Evolutionary conservation across 2,113 vertebrate genomes (phyloP).

Genomic region (Octodon degus): DNA sequence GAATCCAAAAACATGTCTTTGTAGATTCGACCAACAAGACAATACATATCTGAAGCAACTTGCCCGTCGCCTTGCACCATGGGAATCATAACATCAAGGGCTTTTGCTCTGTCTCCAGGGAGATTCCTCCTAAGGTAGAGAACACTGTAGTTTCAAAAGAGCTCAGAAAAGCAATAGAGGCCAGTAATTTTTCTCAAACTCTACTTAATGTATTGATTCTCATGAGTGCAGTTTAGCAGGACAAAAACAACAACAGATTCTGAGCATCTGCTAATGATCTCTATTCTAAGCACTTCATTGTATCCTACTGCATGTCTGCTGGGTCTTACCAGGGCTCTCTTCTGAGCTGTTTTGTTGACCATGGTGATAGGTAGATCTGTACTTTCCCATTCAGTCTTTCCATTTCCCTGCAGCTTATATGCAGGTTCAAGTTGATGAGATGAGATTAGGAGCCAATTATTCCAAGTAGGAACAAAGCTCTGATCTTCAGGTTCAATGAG

Average conservation of each 20-base stretch:
- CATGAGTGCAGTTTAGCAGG: conserved; percentile 10
- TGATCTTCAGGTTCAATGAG: neutral
- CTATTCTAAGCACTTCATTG: neutral
- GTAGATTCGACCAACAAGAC: conserved; percentile 97
- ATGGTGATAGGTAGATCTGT: neutral
- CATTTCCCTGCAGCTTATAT: neutral
- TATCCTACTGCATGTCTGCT: neutral
- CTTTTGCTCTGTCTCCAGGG: conserved; percentile 93
- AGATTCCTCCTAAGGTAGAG: conserved; percentile 91
- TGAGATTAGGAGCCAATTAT: neutral
- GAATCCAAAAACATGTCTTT: conserved; percentile 98
- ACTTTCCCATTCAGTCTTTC: neutral
- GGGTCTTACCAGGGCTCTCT: neutral
- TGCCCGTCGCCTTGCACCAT: conserved; percentile 94
- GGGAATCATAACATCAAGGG: conserved; percentile 96
- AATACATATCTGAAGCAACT: conserved; percentile 98
- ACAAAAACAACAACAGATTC: conserved; percentile 26
- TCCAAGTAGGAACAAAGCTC: neutral
- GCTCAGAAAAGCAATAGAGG: conserved; percentile 15
- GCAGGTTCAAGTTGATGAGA: neutral
- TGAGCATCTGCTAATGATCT: neutral
- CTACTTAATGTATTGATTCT: conserved; percentile 11
- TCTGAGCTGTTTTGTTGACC: neutral
- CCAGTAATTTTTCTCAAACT: neutral
- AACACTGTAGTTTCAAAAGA: conserved; percentile 51